Conservation (phyloP, 2,113 vertebrate genomes). For the Misgurnus anguillicaudatus region DNA sequence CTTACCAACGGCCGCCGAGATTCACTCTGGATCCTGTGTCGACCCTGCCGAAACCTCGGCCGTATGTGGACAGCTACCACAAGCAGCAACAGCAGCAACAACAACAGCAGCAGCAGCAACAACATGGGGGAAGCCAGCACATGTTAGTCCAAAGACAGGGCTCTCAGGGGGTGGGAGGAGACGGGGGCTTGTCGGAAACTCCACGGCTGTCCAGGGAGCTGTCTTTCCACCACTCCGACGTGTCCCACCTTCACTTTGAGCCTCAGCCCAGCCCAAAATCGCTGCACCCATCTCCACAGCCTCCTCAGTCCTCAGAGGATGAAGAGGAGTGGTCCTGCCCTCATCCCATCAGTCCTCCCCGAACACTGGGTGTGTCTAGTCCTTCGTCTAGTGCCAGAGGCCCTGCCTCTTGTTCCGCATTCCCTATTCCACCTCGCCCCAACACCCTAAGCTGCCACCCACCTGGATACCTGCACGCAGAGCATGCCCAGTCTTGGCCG, state of each 20-base stretch:
- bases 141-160: conserved; percentile 54
- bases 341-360: conserved; percentile 83
- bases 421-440: conserved; percentile 81
- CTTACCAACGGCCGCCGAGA: conserved; percentile 83
- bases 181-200: conserved; percentile 67
- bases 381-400: conserved; percentile 80
- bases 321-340: conserved; percentile 94
- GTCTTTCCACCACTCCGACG: conserved; percentile 87
- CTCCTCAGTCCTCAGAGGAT: conserved; percentile 85
- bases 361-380: conserved; percentile 76
- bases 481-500: conserved; percentile 98
- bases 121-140: conserved; percentile 65
- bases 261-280: conserved; percentile 65
- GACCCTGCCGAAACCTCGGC: conserved; percentile 89
- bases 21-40: conserved; percentile 87
- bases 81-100: conserved; percentile 71
- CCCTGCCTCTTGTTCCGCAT: conserved; percentile 89
- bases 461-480: conserved; percentile 76
- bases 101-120: conserved; percentile 64
- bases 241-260: conserved; percentile 86
- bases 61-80: conserved; percentile 81
- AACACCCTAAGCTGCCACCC: conserved; percentile 80
- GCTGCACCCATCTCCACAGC: conserved; percentile 67
- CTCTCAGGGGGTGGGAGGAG: conserved; percentile 63
- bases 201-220: conserved; percentile 80